A percentile compares a stretch with the other conserved stretches of the same genome.
These are phyloP conservation scores for Vicugna pacos DNA, from an alignment of 2,113 vertebrate species.

Conservation along the genomic window DNA sequence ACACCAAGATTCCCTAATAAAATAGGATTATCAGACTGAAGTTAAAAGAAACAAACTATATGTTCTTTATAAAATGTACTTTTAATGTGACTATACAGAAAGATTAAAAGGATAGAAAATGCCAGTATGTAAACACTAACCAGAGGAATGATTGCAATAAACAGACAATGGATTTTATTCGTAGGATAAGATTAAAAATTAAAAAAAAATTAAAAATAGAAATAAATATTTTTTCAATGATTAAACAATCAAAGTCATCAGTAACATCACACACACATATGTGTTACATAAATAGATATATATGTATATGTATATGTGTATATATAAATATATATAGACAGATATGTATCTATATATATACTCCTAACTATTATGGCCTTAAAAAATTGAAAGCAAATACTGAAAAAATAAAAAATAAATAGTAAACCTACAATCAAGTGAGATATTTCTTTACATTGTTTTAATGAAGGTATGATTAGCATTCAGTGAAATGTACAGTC, in stretches of 20 bases:
- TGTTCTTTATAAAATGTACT: background rate
- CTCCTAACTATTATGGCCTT: background rate
- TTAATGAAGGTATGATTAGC: background rate
- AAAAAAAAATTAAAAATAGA: background rate
- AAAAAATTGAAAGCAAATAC: background rate
- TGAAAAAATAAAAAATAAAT: background rate
- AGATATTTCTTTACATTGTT: background rate
- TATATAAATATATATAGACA: background rate
- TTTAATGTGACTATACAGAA: background rate
- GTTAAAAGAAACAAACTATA: background rate
- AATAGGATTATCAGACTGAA: background rate
- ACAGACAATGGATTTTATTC: background rate
- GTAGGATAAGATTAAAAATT: background rate
- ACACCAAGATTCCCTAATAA: background rate
- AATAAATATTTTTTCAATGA: background rate
- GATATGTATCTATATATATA: background rate
- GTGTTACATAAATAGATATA: background rate
- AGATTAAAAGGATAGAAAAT: background rate
- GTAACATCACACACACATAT: background rate
- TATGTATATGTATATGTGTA: too few species aligned
- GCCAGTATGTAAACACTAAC: background rate
- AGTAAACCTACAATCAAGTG: background rate
- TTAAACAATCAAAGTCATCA: background rate
- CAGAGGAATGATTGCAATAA: background rate
- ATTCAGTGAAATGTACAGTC: background rate